Evolutionary conservation across 2,113 vertebrate species (phyloP).

Genomic region (Nannobrachium achirus): DNA sequence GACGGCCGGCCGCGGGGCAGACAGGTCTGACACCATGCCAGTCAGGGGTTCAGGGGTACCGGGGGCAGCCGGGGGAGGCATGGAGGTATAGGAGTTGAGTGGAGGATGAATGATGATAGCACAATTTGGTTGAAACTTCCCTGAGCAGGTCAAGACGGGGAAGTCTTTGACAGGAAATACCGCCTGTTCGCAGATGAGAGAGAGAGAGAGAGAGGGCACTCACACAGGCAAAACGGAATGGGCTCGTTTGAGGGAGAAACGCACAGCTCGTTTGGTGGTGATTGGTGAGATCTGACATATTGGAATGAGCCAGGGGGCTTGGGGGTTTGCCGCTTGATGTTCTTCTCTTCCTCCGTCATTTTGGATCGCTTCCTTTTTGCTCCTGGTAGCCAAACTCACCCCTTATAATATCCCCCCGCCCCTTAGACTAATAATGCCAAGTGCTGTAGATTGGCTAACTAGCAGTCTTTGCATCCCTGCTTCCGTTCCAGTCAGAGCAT

Average conservation of each 20-base stretch:
- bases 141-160: constrained; percentile 8
- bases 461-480: constrained; percentile 43
- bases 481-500: constrained; percentile 39
- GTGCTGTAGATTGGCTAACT: constrained; percentile 48
- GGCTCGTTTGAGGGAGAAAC: constrained; percentile 15
- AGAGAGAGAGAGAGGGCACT: background rate
- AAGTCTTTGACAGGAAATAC: constrained; percentile 12
- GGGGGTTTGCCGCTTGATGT: constrained; percentile 44
- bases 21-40: too few relatives aligned
- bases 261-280: constrained; percentile 15
- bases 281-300: constrained; percentile 40
- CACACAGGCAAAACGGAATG: background rate
- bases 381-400: constrained; percentile 28
- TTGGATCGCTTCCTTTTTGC: constrained; percentile 38
- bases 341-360: constrained; percentile 32
- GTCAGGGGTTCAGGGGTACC: too few relatives aligned
- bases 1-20: too few relatives aligned
- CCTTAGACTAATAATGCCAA: constrained; percentile 25
- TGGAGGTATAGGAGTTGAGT: too few relatives aligned
- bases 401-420: background rate
- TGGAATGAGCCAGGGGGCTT: constrained; percentile 43
- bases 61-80: too few relatives aligned
- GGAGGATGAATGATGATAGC: too few relatives aligned
- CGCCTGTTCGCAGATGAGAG: background rate
- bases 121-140: too few relatives aligned